Conservation (phyloP, 37 sponge, comb jelly and placozoan species). For the Halichondria panicea region DNA sequence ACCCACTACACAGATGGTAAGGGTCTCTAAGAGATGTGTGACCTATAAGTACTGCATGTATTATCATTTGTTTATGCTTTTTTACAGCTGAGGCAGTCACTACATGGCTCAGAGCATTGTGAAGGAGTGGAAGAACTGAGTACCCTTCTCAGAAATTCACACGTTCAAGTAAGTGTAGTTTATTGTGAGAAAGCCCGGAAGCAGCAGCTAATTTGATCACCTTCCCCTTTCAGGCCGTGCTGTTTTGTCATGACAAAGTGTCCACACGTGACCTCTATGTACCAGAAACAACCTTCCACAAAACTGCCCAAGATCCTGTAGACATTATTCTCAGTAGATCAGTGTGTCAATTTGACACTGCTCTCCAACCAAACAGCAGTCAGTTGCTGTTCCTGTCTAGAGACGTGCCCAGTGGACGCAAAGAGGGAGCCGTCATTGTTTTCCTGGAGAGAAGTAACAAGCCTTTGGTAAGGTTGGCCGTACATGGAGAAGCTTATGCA, state of each 20-base stretch:
- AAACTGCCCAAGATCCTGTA: conserved; percentile 36
- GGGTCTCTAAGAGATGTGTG: too few relatives aligned
- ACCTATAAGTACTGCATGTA: neutral
- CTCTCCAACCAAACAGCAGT: neutral
- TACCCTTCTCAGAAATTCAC: conserved; percentile 51
- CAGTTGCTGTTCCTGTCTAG: conserved; percentile 14
- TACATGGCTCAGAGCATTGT: conserved; percentile 24
- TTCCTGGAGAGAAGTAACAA: conserved; percentile 53
- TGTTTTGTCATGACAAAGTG: conserved; percentile 85
- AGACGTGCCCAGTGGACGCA: conserved; percentile 52
- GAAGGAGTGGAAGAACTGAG: conserved; percentile 62
- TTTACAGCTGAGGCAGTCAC: conserved; percentile 30
- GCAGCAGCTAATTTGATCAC: neutral
- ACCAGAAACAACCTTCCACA: conserved; percentile 38
- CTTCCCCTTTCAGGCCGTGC: conserved; percentile 42
- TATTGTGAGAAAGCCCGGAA: neutral
- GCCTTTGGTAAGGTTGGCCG: conserved; percentile 56
- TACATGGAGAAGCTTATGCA: neutral
- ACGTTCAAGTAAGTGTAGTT: conserved; percentile 52
- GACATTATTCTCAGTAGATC: conserved; percentile 54
- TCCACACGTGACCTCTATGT: conserved; percentile 68
- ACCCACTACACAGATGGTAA: conserved; percentile 32
- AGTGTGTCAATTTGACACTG: conserved; percentile 20
- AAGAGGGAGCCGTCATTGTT: conserved; percentile 69
- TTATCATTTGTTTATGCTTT: neutral